Evolutionary conservation across 2,888 invertebrate species (phyloP), one percentile per base, ranked within the genome.

Genomic region (Scaeva pyrastri): DNA sequence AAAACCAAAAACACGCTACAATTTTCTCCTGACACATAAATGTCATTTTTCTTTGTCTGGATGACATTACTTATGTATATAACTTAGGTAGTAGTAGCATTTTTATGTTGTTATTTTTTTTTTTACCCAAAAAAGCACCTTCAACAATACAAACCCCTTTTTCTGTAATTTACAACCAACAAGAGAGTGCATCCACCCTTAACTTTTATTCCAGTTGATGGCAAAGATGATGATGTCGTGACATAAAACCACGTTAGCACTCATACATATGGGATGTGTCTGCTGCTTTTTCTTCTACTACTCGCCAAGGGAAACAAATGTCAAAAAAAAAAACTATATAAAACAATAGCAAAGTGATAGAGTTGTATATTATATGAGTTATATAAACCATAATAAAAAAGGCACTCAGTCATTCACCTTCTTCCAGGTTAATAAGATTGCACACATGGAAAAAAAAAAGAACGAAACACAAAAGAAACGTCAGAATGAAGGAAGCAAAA

Each of bases 1-100:
- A 60, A 62, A 62, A 60, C 45, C 55, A 41, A 21, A 12, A 45
- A 19, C 11, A 21, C 11, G 50, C 41, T 50, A 11, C 36, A 36
- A 31, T 31, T 31, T 55, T 70, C 45, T 79, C 68, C 60, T 84
- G 83, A 79, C 79, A 84, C 74, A 84, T n/a, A 84, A 84, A 74
- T 70, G 79, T 74, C 79, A 84, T 79, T 79, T 79, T 79, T 70
- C 68, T 48, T 64, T 64, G 60, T 45, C 1, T 79, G 66, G 58
- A 66, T 64, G 45, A 39, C 31, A 48, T 70, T 50, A 50, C 58
- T 48, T 62, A 41, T n/a, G n/a, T n/a, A n/a, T n/a, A n/a, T n/a
- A 31, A 36, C 48, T 21, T 11, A 16, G 12, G 14, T 10, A 64
- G 45, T 60, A 12, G 19, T 19, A 31, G 31, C 31, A 31, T 31